Evolutionary conservation across 2,113 vertebrate species (phyloP), one percentile per base, ranked within the genome.

Genomic region (Anguilla japonica): DNA sequence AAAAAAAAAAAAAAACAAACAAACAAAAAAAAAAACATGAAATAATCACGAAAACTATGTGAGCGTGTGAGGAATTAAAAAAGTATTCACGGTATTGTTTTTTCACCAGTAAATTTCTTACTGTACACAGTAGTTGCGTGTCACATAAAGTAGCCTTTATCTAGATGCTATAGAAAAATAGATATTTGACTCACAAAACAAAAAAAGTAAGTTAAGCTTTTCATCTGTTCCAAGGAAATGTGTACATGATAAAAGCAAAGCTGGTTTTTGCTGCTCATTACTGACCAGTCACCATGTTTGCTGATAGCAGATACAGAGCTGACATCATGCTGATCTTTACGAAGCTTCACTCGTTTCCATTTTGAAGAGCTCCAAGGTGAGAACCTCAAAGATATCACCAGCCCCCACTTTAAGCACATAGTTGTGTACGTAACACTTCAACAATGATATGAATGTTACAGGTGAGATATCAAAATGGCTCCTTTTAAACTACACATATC

Each of bases 151-250:
- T 75, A 26, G 71, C 53, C 57, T 83, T 40, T 67, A 22, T 67
- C 22, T 8, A 63, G 82, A n/a, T 60, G 56, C 22, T 83, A 83
- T 83, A 83, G 34, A 83, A 83, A 83, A 83, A 83, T 83, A 83
- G 50, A 83, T 83, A 83, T 83, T 57, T 83, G 57, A 83, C 56
- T 60, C 50, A 57, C 50, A 83, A 39, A 60, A 29, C 9, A 29
- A 60, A 22, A 39, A 57, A 83, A 60, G 50, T 83, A 83, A 53
- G 50, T 53, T 53, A 46, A 56, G 82, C 56, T 14, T 34, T 14
- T 83, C 34, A 34, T 20, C 81, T 82, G n/a, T 26, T n/a, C 41
- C n/a, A 40, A 60, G 2, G 34, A 39, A 34, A 83, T 60, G 20
- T 26, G 15, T 39, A 56, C 40, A 15, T 39, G 56, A 83, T 83